Evolutionary conservation across 1,140 invertebrate species (phyloP).

Genomic region (Pseudomyrmex gracilis): DNA sequence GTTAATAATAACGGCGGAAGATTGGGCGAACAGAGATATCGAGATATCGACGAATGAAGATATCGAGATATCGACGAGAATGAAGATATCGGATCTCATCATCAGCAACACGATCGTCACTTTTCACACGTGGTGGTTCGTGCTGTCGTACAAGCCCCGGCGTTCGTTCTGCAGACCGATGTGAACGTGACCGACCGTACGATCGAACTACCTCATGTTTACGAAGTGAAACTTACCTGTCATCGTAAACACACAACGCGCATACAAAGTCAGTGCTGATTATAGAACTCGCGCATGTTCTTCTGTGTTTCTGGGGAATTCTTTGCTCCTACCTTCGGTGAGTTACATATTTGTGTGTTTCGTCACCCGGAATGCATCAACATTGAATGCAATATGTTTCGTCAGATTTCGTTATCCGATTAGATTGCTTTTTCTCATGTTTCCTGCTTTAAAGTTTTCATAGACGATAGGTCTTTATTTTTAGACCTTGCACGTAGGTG

Average conservation of each 20-base stretch:
- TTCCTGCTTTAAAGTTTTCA: conserved; percentile 10
- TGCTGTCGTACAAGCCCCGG: background rate
- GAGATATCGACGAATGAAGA: background rate
- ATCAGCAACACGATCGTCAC: background rate
- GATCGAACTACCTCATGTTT: background rate
- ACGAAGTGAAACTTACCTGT: background rate
- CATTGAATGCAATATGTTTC: background rate
- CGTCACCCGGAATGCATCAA: background rate
- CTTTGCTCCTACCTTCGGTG: background rate
- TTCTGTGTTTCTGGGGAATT: background rate
- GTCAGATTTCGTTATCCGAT: background rate
- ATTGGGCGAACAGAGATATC: background rate
- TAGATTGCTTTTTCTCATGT: background rate
- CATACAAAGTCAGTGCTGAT: background rate
- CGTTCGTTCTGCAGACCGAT: background rate
- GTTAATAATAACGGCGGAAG: background rate
- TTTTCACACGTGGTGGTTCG: background rate
- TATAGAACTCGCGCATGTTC: background rate
- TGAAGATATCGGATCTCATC: background rate
- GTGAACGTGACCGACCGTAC: background rate
- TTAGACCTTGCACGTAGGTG: background rate
- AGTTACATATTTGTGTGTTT: background rate
- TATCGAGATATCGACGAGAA: background rate
- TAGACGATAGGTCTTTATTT: background rate
- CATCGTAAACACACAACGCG: background rate